Evolutionary conservation across 2,113 vertebrate species (phyloP), one percentile per base, ranked within the genome.

Genomic region (Agelaius phoeniceus): DNA sequence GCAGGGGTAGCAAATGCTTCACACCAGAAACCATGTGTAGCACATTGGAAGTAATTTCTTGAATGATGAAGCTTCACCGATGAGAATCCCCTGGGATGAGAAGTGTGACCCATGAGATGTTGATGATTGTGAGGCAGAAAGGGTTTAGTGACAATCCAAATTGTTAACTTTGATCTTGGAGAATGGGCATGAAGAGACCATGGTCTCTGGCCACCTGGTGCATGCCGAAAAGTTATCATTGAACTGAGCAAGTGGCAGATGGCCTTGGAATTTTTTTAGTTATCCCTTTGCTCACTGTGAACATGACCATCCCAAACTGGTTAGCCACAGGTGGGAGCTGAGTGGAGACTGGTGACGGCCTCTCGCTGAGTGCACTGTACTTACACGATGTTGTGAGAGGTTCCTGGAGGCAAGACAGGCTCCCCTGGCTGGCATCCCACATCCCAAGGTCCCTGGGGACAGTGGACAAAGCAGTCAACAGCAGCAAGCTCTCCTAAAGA

Each of bases 21-120:
- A 75, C 37, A 69, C 17, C 18, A 35, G 51, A 75, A 94, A 72
- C 30, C 18, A 8, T 4, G 8, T 58, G 15, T 23, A 59, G 61
- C 46, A 52, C 16, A 18, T 4, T 35, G 58, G 71, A 71, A 30
- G 30, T 58, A 58, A 78, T 85, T 83, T 85, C 26, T 65, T 88
- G 62, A 75, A 59, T 49, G 51, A 37, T 18, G 44, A 30, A 72
- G 6, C 9, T 49, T 84, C 31, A 58, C 8, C 0, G 0, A 1
- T 62, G 65, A 58, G 46, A 58, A 71, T 71, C 5, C 15, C 6
- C 10, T 30, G 37, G 28, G 11, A 18, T 24, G 37, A 62, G n/a
- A 86, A 46, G 37, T 1, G 1, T 61, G 43, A 14, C 24, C 30
- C 7, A 9, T 46, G 49, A 57, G n/a, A 52, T 52, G 39, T 0